Base-by-base conservation (phyloP, 2,797 vertebrate genomes). In the Cryptoprocta ferox region DNA sequence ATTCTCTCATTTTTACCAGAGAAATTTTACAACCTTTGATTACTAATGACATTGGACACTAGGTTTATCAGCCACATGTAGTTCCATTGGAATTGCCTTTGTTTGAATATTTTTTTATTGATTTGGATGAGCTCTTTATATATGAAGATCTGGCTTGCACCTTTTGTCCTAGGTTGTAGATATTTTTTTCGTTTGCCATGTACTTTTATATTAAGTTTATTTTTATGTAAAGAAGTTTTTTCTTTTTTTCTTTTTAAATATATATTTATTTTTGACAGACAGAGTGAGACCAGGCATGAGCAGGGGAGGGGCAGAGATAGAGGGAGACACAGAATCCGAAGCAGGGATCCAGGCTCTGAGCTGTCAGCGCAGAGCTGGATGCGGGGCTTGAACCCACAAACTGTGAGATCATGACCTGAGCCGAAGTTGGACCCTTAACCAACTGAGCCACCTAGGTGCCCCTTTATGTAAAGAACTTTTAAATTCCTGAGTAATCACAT, bases 71-170 rank as follows among this genome's bases (percentile, higher is more conserved):
- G 76, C 26, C 12, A 13, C 19, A 80, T 79, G 75, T 39, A n/a
- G 61, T 48, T 65, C 35, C 65, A n/a, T 61, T 79, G 37, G 68
- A 93, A 24, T 61, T 95, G 37, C 28, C 48, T 96, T 93, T 56
- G 32, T 68, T 90, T 79, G 82, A 82, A 68, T 71, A 42, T 28
- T 81, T 66, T 66, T 53, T 78, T 97, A 56, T 18, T 65, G 78
- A 84, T 66, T 94, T 96, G 45, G 24, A 73, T 90, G 37, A 81
- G 6, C 50, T 80, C 32, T 94, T 94, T 80, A 30, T 35, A 45
- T 24, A 73, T 76, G 56, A 80, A 84, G 18, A n/a, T 53, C 28
- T 76, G 76, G 76, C 45, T 6, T 61, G 15, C 65, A 37, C 32
- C 1, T 91, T 93, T 92, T 76, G 50, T 89, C n/a, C 21, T 80